Conservation (phyloP, 2,797 vertebrate genomes). For the Lepus oiostolus region DNA sequence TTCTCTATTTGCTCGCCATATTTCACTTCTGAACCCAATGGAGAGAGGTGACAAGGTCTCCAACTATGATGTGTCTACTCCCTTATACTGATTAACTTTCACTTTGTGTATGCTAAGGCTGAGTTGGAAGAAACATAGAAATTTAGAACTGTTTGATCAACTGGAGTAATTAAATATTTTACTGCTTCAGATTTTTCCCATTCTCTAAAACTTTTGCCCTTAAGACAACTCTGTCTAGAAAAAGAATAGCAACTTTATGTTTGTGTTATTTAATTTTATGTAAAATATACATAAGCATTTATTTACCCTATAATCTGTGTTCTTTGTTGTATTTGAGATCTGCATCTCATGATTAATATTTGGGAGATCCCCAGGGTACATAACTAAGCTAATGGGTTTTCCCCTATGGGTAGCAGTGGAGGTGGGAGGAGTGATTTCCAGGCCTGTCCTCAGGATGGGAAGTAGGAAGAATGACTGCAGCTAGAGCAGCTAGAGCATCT, state of each 20-base stretch:
- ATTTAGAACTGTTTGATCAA: background rate
- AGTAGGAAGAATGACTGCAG: no score
- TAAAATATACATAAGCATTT: background rate
- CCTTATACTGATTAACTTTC: background rate
- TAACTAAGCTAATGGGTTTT: background rate
- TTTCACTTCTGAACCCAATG: background rate
- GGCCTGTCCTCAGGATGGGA: no score
- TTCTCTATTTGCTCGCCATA: background rate
- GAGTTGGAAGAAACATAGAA: background rate
- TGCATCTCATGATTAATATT: background rate
- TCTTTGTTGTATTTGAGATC: background rate
- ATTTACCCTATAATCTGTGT: background rate
- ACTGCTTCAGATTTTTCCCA: background rate
- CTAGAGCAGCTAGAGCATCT: no score
- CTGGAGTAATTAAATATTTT: background rate
- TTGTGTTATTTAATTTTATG: background rate
- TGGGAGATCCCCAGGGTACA: background rate
- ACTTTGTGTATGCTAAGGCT: background rate
- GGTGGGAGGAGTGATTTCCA: background rate
- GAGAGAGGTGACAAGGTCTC: background rate
- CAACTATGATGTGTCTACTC: background rate
- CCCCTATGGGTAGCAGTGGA: no score
- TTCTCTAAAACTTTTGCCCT: background rate
- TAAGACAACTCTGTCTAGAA: no score
- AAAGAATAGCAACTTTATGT: no score